Evolutionary conservation across 2,113 vertebrate genomes (phyloP), one percentile per base, ranked within the genome.

Genomic region (Syngnathus typhle): DNA sequence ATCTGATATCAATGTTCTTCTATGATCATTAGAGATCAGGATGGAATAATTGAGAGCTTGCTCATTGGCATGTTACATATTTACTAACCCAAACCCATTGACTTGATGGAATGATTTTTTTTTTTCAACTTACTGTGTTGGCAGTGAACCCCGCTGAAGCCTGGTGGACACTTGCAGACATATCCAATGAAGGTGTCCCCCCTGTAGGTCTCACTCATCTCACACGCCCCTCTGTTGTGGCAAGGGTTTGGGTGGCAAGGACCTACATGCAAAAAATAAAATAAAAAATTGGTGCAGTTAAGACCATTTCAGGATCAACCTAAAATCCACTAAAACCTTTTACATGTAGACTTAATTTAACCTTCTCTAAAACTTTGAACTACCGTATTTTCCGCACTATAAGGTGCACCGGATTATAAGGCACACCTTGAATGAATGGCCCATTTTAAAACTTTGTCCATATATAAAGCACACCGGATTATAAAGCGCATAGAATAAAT

Each of bases 111-210:
- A 32, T 43, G 41, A 43, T 13, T 43, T 43, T 43, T 41, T 41
- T 41, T 44, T 2, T 46, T 46, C 1, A 58, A 93, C 96, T 96
- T 94, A 99, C 97, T 99, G 91, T 98, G 96, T 75, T 99, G 97
- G 86, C 97, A 98, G 90, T 98, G 97, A 82, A 97, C 90, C 76
- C 97, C 96, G 77, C 92, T 97, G 86, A 96, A 99, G 78, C 96
- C 97, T 32, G 79, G 82, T 16, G 91, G 92, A 88, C 97, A 99
- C 89, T 95, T 96, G 87, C 97, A 99, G 77, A 96, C 82, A 4
- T 99, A 99, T 76, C 94, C 97, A 62, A 98, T 95, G 88, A 99
- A 99, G 1, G 97, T 98, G 81, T 99, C 97, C 0, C 96, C 97
- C 69, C 96, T 89, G 84, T 94, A 98, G 0, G 95, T 95, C 91